Evolutionary conservation across 2,113 vertebrate genomes (phyloP).

Genomic region (Murina feae): DNA sequence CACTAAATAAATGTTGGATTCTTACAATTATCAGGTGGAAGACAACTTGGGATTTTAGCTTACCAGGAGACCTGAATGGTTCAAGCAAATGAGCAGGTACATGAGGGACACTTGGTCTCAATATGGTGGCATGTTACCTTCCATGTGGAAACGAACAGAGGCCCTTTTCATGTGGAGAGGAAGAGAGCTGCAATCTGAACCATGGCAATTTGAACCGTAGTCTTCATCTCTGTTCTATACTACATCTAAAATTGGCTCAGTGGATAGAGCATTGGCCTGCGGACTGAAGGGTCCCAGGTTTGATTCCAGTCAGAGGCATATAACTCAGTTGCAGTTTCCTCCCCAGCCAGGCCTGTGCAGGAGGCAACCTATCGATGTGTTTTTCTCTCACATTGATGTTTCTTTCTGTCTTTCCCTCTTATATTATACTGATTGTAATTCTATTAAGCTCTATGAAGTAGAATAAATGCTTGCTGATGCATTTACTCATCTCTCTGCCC

Average conservation of each 20-base stretch:
- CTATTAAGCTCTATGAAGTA: background rate
- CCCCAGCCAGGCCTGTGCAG: no score
- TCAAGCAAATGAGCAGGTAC: background rate
- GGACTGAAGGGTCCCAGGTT: no score
- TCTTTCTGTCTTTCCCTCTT: background rate
- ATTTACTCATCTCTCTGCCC: background rate
- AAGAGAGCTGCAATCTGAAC: background rate
- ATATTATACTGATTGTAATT: background rate
- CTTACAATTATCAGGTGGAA: background rate
- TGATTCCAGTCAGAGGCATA: no score
- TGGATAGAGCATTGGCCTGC: no score
- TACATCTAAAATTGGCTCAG: background rate
- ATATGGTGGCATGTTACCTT: background rate
- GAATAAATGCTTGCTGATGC: background rate
- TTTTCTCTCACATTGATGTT: no score
- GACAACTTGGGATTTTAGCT: background rate
- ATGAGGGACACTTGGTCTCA: background rate
- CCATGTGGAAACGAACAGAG: background rate
- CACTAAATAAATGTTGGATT: background rate
- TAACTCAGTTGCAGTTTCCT: no score
- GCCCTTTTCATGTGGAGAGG: background rate
- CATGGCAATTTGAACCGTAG: accelerated
- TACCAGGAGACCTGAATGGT: background rate
- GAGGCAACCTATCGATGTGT: no score
- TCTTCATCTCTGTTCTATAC: background rate